Percentiles rank a stretch among this genome's conserved stretches.
Evolutionary conservation across 2,888 invertebrate genomes (phyloP).

Genomic region (Caenorhabditis macrosperma): DNA sequence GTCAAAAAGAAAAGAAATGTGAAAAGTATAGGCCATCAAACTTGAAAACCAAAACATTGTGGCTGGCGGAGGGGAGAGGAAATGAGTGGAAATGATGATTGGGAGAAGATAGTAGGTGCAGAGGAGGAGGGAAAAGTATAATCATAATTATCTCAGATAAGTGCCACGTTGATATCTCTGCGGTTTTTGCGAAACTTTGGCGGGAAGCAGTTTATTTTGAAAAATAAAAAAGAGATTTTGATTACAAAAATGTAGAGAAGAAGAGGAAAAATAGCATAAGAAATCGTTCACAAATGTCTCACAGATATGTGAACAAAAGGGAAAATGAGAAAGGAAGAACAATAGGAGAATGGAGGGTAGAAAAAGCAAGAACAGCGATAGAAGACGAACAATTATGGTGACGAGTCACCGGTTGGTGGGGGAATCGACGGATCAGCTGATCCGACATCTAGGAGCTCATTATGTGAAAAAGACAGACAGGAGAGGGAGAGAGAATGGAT

Average conservation of each 20-base stretch:
- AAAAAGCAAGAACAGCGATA: slow-evolving; percentile 35
- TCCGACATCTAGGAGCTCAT: background rate
- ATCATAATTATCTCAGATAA: too few relatives aligned
- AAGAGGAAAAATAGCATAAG: background rate
- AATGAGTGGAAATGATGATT: background rate
- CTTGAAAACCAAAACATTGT: slow-evolving; percentile 24
- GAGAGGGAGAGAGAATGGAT: background rate
- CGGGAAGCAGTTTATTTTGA: too few relatives aligned
- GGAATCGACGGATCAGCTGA: background rate
- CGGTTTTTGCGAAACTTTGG: too few relatives aligned
- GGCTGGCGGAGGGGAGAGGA: background rate
- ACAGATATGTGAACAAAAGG: slow-evolving; percentile 38
- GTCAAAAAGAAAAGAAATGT: background rate
- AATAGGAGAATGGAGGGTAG: slow-evolving; percentile 1
- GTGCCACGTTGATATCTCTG: too few relatives aligned
- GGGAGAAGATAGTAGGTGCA: background rate
- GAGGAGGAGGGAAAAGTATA: background rate
- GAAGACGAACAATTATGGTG: slow-evolving; percentile 15
- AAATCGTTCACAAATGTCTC: slow-evolving; percentile 22
- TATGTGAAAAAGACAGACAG: background rate
- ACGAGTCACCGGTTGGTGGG: slow-evolving; percentile 41
- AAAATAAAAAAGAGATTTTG: background rate
- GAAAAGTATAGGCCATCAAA: slow-evolving; percentile 27
- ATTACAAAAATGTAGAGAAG: background rate
- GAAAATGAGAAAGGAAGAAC: background rate